Evolutionary conservation across 2,888 invertebrate genomes (phyloP), one percentile per base, ranked within the genome.

Genomic region (Acrocera orbiculus): DNA sequence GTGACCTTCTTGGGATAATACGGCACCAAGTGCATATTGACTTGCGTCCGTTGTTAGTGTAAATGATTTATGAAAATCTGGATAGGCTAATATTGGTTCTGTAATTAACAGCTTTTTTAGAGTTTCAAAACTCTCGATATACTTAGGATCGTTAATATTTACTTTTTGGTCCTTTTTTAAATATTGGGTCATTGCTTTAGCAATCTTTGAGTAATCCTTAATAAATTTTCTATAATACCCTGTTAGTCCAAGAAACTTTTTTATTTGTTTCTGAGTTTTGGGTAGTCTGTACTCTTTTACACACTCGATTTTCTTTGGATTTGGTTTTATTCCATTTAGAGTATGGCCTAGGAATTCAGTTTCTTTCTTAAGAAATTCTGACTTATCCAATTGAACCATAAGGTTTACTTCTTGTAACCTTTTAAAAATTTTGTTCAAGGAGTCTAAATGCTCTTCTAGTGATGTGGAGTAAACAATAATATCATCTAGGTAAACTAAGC

Each of bases 121-220:
- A 1, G 10, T 22, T 17, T 29, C 22, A 22, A 39, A 34, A 11
- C 27, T 31, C 2, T 30, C 4, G 5, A 16, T 13, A 9, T 37
- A 37, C 20, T 36, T 31, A 4, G 33, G 17, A 11, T 39, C 33
- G 5, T 29, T 29, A 28, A 36, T 31, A 30, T 36, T 27, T 5
- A 34, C 20, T 32, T 32, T 35, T 2, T n/a, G 20, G 20, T 34
- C 27, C 23, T 40, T 42, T 27, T 39, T 41, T 10, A 39, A 19
- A 14, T 25, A 37, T 34, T 24, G 34, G 7, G 31, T 38, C 6
- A 27, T 27, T 15, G 28, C 17, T n/a, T 28, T 28, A 8, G 28
- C 28, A 1, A 28, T 28, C 4, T n/a, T 28, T 54, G 34, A 57
- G 57, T 34, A 47, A 46, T 11, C 54, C 22, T 24, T 58, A 56